Conservation (phyloP, 1,140 invertebrate species). For the Callitettix versicolor region DNA sequence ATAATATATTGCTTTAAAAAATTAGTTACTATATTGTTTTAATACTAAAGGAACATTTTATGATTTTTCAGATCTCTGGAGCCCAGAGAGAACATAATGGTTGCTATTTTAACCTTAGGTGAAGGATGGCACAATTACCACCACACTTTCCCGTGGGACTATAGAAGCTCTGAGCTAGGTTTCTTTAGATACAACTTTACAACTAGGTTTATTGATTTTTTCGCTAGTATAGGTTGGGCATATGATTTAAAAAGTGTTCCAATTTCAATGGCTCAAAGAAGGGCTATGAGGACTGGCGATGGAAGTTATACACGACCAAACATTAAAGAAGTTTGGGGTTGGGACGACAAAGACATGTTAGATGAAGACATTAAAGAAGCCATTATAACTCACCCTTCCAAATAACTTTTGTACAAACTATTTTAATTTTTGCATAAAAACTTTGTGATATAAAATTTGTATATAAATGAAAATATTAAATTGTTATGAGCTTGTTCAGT, state of each 20-base stretch:
- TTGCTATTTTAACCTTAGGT: slow-evolving; percentile 36
- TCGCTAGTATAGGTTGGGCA: slow-evolving; percentile 69
- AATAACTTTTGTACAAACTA: no score
- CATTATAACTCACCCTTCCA: slow-evolving; percentile 12
- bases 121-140: slow-evolving; percentile 77
- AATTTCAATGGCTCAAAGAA: slow-evolving; percentile 39
- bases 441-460: no score
- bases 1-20: no score
- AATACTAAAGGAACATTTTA: no score
- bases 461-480: no score
- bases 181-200: slow-evolving; percentile 65
- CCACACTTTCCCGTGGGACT: slow-evolving; percentile 69
- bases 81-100: slow-evolving; percentile 39
- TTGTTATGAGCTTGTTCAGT: no score
- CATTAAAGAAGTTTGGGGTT: slow-evolving; percentile 22
- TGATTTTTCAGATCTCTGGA: slow-evolving; percentile 42
- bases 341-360: slow-evolving; percentile 32
- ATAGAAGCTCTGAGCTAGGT: slow-evolving; percentile 63
- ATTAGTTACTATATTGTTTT: no score
- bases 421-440: no score
- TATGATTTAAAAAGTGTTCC: slow-evolving; percentile 59
- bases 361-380: slow-evolving; percentile 24
- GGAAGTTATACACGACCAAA: slow-evolving; percentile 42
- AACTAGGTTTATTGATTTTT: slow-evolving; percentile 75
- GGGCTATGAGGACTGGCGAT: slow-evolving; percentile 66